These are phyloP conservation scores for Otolemur crassicaudatus DNA, from an alignment of 2,797 vertebrate species.

Conservation along the genomic window DNA sequence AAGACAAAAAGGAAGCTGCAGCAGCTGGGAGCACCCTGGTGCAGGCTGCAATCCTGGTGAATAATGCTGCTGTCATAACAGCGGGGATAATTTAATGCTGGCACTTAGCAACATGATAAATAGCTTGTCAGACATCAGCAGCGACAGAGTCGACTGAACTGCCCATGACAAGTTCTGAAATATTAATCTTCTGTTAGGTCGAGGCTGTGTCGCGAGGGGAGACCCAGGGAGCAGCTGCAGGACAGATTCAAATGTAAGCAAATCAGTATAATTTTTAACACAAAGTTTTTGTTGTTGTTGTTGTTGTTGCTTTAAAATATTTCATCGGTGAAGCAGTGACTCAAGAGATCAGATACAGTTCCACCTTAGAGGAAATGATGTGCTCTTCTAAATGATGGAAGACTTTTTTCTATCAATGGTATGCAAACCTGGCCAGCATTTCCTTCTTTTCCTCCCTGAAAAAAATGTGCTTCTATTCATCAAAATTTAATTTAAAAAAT, in stretches of 20 bases:
- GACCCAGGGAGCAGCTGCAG: not conserved
- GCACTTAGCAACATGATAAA: conserved; percentile 95
- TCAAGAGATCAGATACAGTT: not conserved
- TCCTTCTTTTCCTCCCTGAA: not conserved
- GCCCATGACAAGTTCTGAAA: conserved; percentile 92
- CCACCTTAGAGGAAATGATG: not conserved
- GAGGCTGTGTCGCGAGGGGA: conserved; percentile 81
- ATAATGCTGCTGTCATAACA: conserved; percentile 99
- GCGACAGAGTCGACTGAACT: conserved; percentile 87
- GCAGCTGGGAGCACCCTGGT: conserved; percentile 88
- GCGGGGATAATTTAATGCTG: conserved; percentile 95
- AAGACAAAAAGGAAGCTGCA: conserved; percentile 86
- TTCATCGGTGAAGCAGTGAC: not conserved
- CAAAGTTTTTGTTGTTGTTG: not conserved
- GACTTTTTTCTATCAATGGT: rapidly evolving
- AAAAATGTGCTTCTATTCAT: not conserved
- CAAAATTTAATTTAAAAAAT: not conserved
- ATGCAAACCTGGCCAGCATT: rapidly evolving
- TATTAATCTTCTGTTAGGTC: conserved; percentile 91
- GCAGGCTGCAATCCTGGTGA: conserved; percentile 94
- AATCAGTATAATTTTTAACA: conserved; percentile 68
- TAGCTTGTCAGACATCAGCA: conserved; percentile 91
- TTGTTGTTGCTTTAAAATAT: not conserved
- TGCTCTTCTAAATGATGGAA: not conserved
- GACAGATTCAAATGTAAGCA: conserved; percentile 73